phyloP scores from a whole-genome alignment of 53 echinoderm and acorn worm species.

The Antedon mediterranea region DNA sequence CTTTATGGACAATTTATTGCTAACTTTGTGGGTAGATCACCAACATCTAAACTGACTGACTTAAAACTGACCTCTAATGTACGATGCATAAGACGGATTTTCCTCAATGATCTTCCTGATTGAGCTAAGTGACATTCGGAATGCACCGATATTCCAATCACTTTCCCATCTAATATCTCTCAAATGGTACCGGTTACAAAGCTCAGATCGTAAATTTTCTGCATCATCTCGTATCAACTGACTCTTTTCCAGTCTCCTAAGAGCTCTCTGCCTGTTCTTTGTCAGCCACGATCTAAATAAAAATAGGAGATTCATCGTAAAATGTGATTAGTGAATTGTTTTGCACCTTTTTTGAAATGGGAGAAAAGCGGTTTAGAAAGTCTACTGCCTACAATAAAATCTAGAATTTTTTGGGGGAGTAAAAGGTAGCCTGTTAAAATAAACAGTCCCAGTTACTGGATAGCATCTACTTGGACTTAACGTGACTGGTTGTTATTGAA shows the following conservation, averaged over 20 bases:
- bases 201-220: slow-evolving; percentile 19
- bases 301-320: too few relatives aligned
- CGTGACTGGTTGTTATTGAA: too few relatives aligned
- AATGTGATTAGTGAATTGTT: too few relatives aligned
- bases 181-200: slow-evolving; percentile 36
- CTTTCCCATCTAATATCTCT: slow-evolving; percentile 62
- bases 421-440: too few relatives aligned
- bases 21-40: not conserved
- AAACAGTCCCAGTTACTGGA: too few relatives aligned
- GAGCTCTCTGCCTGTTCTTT: slow-evolving; percentile 33
- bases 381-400: too few relatives aligned
- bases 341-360: too few relatives aligned
- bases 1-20: not conserved
- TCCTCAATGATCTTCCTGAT: slow-evolving; percentile 24
- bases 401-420: too few relatives aligned
- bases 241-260: slow-evolving; percentile 31
- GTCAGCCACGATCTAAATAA: slow-evolving; percentile 49
- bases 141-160: slow-evolving; percentile 53
- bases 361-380: too few relatives aligned
- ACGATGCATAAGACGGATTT: slow-evolving; percentile 3
- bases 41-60: not conserved
- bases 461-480: too few relatives aligned
- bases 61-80: slow-evolving; percentile 30
- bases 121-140: slow-evolving; percentile 48
- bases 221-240: slow-evolving; percentile 62